phyloP scores from a whole-genome alignment of 2,888 invertebrate species.

The Monochamus alternatus region DNA sequence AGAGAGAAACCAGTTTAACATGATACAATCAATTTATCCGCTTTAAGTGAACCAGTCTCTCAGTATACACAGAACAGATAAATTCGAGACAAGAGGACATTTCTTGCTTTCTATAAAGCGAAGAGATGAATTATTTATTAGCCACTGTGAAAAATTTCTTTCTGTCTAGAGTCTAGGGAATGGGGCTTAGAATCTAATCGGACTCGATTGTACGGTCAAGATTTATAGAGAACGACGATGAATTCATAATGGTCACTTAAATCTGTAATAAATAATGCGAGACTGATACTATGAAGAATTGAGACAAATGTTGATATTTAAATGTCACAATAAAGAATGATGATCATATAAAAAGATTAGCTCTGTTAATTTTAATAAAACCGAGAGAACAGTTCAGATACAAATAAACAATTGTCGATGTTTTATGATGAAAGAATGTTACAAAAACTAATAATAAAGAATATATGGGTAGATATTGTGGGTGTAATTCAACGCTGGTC shows the following conservation, averaged over 20 bases:
- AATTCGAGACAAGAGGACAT: neutral
- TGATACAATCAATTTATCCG: too few species aligned
- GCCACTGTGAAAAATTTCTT: neutral
- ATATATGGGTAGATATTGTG: too few species aligned
- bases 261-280: neutral
- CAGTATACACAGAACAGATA: neutral
- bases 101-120: neutral
- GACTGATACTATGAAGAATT: neutral
- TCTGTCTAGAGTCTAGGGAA: neutral
- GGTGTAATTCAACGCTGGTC: too few species aligned
- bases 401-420: too few species aligned
- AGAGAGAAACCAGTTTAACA: too few species aligned
- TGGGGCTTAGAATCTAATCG: neutral
- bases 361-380: too few species aligned
- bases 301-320: neutral
- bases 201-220: neutral
- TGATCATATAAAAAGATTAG: too few species aligned
- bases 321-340: too few species aligned
- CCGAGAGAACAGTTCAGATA: too few species aligned
- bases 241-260: neutral
- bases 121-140: conserved; percentile 10
- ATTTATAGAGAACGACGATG: neutral
- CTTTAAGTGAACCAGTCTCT: neutral
- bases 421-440: too few species aligned
- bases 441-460: too few species aligned